phyloP scores from a whole-genome alignment of 2,797 vertebrate genomes.

The Champsocephalus gunnari region DNA sequence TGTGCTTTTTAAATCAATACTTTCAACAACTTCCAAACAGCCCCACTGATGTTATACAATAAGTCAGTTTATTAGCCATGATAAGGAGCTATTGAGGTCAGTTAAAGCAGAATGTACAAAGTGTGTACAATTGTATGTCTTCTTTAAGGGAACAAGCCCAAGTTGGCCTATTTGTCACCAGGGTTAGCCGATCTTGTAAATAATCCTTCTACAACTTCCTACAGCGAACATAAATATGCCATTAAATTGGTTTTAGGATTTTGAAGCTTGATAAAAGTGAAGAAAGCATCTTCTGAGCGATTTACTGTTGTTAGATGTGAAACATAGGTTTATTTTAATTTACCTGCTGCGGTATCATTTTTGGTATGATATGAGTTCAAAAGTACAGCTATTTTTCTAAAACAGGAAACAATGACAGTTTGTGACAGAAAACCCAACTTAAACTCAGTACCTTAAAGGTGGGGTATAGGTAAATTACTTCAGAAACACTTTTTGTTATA shows the following conservation, averaged over 20 bases:
- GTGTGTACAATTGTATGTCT: not conserved
- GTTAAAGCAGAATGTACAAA: too few relatives aligned
- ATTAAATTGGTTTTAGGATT: not conserved
- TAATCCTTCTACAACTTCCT: not conserved
- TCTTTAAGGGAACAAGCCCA: not conserved
- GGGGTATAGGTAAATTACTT: too few relatives aligned
- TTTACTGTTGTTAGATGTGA: too few relatives aligned
- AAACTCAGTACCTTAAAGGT: too few relatives aligned
- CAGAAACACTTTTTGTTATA: too few relatives aligned
- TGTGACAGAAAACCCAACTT: too few relatives aligned
- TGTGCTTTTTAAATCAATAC: constrained; percentile 13
- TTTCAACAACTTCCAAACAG: constrained; percentile 4
- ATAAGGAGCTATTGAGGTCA: not conserved
- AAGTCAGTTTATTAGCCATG: not conserved
- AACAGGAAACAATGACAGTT: too few relatives aligned
- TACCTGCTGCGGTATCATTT: too few relatives aligned
- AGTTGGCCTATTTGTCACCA: too few relatives aligned
- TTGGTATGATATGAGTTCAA: not conserved
- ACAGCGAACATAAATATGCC: not conserved
- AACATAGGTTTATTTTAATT: not conserved
- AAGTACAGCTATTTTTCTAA: not conserved
- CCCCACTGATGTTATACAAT: not conserved
- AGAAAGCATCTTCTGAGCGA: not conserved
- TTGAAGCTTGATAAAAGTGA: not conserved
- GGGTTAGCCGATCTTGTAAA: not conserved